phyloP scores from a whole-genome alignment of 1,140 invertebrate genomes.

The Bursaphelenchus mucronatus region DNA sequence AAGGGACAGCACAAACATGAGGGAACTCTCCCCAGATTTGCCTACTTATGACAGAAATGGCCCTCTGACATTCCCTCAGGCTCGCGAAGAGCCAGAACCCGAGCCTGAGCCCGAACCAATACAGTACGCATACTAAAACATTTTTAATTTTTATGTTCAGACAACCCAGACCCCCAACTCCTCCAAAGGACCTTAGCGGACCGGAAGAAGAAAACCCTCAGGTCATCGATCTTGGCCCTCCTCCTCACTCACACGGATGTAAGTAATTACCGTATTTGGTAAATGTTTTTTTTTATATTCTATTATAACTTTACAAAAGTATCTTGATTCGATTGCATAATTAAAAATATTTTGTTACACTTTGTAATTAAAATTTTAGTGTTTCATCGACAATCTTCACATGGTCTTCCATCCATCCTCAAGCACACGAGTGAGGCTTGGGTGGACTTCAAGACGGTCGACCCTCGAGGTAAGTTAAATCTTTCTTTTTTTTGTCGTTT shows the following conservation, averaged over 20 bases:
- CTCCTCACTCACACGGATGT: slow-evolving; percentile 5
- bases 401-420: slow-evolving; percentile 26
- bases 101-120: slow-evolving; percentile 13
- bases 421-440: slow-evolving; percentile 15
- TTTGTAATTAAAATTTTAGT: slow-evolving; percentile 13
- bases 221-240: slow-evolving; percentile 16
- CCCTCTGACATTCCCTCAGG: slow-evolving; percentile 18
- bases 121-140: neutral
- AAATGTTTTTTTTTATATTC: too few relatives aligned
- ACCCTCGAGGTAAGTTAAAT: slow-evolving; percentile 13
- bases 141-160: neutral
- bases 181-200: slow-evolving; percentile 26
- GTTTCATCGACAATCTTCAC: slow-evolving; percentile 12
- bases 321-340: slow-evolving; percentile 12
- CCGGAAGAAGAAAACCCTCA: slow-evolving; percentile 12
- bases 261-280: too few relatives aligned
- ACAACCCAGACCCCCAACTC: slow-evolving; percentile 24
- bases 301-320: too few relatives aligned
- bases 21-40: slow-evolving; percentile 21
- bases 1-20: slow-evolving; percentile 1
- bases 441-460: slow-evolving; percentile 13
- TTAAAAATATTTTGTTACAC: neutral
- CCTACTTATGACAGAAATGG: slow-evolving; percentile 22
- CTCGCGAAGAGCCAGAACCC: slow-evolving; percentile 4
- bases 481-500: too few relatives aligned